phyloP scores from a whole-genome alignment of 2,797 vertebrate species.

The Huso huso region DNA sequence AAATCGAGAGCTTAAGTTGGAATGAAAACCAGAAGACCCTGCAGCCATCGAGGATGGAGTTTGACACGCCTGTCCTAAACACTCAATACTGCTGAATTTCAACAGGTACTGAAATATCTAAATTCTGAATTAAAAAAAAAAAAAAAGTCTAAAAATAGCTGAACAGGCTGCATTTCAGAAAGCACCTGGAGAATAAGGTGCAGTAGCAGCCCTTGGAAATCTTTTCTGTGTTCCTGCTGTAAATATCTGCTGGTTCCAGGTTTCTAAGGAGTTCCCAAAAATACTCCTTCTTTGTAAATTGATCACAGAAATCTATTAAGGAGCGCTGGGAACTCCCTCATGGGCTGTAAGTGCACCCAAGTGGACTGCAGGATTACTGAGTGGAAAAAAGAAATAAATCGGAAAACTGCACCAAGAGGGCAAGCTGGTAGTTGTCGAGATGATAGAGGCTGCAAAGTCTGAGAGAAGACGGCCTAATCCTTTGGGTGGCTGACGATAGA shows the following conservation, averaged over 20 bases:
- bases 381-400: neutral
- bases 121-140: neutral
- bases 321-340: too few species aligned
- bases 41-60: too few species aligned
- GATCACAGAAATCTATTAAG: neutral
- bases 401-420: neutral
- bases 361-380: neutral
- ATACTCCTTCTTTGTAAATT: slow-evolving; percentile 13
- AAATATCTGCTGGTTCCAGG: slow-evolving; percentile 17
- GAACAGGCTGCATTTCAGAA: slow-evolving; percentile 12
- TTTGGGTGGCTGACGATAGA: too few species aligned
- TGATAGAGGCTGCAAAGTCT: neutral
- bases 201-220: neutral
- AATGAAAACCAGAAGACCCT: too few species aligned
- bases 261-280: slow-evolving; percentile 28
- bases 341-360: neutral
- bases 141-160: neutral
- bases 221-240: neutral
- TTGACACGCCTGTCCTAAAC: neutral
- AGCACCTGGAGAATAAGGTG: slow-evolving; percentile 29
- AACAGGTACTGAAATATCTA: neutral
- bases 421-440: neutral
- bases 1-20: too few species aligned
- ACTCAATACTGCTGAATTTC: neutral
- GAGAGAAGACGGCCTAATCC: neutral